Evolutionary conservation across 2,113 vertebrate species (phyloP), one percentile per base, ranked within the genome.

Genomic region (Hiodon tergisus): DNA sequence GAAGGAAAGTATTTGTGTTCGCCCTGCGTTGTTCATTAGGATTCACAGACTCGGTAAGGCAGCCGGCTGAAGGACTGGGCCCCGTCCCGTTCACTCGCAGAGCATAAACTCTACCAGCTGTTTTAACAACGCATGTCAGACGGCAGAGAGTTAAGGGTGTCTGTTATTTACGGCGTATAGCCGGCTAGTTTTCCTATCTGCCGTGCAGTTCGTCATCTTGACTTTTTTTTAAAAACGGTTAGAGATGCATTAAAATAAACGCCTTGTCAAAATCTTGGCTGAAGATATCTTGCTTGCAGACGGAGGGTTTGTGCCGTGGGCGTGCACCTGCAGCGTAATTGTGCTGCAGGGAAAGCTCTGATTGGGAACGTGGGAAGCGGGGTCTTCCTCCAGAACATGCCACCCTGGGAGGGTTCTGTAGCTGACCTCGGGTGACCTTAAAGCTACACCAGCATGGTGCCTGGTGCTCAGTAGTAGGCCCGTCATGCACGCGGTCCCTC

Each of bases 21-120:
- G 76, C 77, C 81, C 73, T 50, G 69, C 0, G 52, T 75, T 83
- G 82, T 79, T 88, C 86, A 90, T 79, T 85, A 83, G 71, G 62
- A 0, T 67, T 61, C 86, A 86, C 87, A 88, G 81, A 75, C 73
- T 72, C 65, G 7, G 8, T 31, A 69, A 77, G 68, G 78, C 69
- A 60, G 75, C 31, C 2, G 31, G 31, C 84, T 81, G 84, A 87
- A 85, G 52, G 53, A 67, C 52, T 67, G 73, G 67, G 66, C n/a
- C 51, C 52, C 31, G 31, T 31, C 31, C 57, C 5, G 14, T 62
- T 52, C 17, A 16, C 14, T 6, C n/a, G 17, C 46, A 48, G 65
- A 5, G 72, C 5, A 50, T 10, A 57, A 14, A 47, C 73, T 55
- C 10, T 57, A 53, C 61, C 52, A 31, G 31, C 31, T 31, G 31